Conservation (phyloP, 1,140 invertebrate genomes). For the Goniozus legneri region DNA sequence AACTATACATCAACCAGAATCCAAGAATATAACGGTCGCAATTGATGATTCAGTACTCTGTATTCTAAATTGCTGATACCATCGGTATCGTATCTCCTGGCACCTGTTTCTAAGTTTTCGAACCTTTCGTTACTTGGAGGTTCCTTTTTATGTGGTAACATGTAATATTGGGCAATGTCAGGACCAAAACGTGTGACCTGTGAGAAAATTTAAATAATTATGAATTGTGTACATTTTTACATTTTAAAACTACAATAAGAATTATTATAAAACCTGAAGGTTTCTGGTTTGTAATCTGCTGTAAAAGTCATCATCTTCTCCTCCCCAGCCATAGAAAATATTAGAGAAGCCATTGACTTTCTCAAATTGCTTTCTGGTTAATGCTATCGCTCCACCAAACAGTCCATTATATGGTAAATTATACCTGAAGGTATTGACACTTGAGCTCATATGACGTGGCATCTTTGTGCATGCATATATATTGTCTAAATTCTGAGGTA, state of each 20-base stretch:
- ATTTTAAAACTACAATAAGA: constrained; percentile 9
- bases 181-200: constrained; percentile 70
- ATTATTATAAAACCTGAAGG: constrained; percentile 31
- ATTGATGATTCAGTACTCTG: constrained; percentile 44
- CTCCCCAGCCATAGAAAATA: constrained; percentile 83
- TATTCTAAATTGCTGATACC: constrained; percentile 62
- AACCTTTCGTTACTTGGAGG: constrained; percentile 59
- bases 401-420: constrained; percentile 71
- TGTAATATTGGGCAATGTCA: constrained; percentile 70
- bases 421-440: constrained; percentile 84
- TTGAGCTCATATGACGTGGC: constrained; percentile 90
- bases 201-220: constrained; percentile 34
- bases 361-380: constrained; percentile 69
- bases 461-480: constrained; percentile 85
- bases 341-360: constrained; percentile 91
- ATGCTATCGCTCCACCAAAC: constrained; percentile 75
- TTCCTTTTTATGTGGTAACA: constrained; percentile 71
- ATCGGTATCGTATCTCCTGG: constrained; percentile 59
- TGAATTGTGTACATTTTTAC: neutral
- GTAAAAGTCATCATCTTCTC: constrained; percentile 89
- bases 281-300: constrained; percentile 45
- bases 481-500: constrained; percentile 86
- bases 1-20: constrained; percentile 45
- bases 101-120: constrained; percentile 58
- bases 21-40: constrained; percentile 48